phyloP scores from a whole-genome alignment of 2,888 invertebrate genomes.

The Ichneumoninae sp. region DNA sequence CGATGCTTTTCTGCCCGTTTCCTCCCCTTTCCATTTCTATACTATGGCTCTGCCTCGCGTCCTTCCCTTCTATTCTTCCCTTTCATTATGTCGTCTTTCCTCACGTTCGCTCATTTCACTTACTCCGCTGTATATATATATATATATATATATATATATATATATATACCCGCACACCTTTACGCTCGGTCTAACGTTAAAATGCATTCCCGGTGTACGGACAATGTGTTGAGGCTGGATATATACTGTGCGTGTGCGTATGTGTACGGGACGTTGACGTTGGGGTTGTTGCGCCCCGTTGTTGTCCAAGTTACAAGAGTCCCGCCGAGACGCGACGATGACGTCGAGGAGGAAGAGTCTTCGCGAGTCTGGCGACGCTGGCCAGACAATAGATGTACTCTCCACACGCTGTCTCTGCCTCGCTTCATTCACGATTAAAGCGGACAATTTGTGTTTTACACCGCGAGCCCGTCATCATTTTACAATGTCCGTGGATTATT shows the following conservation, averaged over 20 bases:
- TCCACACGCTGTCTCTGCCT: slow-evolving; percentile 20
- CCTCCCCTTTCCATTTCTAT: slow-evolving; percentile 15
- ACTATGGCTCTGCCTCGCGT: slow-evolving; percentile 14
- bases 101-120: slow-evolving; percentile 25
- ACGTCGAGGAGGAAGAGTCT: slow-evolving; percentile 44
- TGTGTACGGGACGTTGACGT: background rate
- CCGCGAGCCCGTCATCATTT: background rate
- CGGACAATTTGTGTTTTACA: slow-evolving; percentile 1
- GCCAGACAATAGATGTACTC: slow-evolving; percentile 34
- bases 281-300: slow-evolving; percentile 24
- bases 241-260: background rate
- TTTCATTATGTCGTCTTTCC: slow-evolving; percentile 35
- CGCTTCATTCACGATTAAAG: slow-evolving; percentile 50
- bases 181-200: background rate
- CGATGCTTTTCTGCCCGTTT: slow-evolving; percentile 28
- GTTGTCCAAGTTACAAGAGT: slow-evolving; percentile 36
- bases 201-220: slow-evolving; percentile 13
- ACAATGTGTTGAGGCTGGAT: slow-evolving; percentile 15
- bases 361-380: slow-evolving; percentile 31
- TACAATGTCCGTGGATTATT: background rate
- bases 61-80: slow-evolving; percentile 22
- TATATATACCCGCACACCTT: background rate
- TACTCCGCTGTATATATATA: background rate
- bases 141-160: too few relatives aligned
- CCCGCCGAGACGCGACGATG: slow-evolving; percentile 24